Conservation (phyloP, 2,113 vertebrate species). For the Chamaea fasciata region DNA sequence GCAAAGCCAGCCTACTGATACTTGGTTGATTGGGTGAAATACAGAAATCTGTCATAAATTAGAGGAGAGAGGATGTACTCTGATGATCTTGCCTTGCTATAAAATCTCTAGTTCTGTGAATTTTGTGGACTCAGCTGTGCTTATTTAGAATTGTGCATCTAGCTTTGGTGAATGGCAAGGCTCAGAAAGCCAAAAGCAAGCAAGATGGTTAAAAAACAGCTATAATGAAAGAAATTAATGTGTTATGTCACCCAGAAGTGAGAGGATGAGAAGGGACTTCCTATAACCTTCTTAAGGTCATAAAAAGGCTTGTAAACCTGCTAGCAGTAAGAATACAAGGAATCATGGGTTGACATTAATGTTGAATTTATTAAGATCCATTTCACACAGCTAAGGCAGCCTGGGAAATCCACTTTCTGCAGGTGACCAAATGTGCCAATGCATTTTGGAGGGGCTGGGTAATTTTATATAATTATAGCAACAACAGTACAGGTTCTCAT, state of each 20-base stretch:
- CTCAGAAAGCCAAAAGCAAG: constrained; percentile 5
- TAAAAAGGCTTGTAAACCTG: neutral
- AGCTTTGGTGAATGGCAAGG: neutral
- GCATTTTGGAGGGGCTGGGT: neutral
- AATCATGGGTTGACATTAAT: neutral
- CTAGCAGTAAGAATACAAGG: neutral
- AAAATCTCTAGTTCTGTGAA: neutral
- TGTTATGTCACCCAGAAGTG: neutral
- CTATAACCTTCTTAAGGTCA: neutral
- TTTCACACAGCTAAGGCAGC: neutral
- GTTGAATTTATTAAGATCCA: neutral
- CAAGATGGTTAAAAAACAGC: neutral
- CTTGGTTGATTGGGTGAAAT: neutral
- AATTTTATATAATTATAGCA: neutral
- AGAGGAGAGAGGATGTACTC: neutral
- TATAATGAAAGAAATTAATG: neutral
- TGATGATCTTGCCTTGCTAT: neutral
- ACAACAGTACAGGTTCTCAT: neutral
- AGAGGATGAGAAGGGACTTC: neutral
- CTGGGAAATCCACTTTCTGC: neutral
- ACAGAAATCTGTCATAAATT: neutral
- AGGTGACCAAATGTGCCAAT: neutral
- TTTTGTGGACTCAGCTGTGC: neutral
- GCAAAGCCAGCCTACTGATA: neutral
- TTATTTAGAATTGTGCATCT: neutral